phyloP scores from a whole-genome alignment of 2,888 invertebrate genomes.

The Leptinotarsa haldemani region DNA sequence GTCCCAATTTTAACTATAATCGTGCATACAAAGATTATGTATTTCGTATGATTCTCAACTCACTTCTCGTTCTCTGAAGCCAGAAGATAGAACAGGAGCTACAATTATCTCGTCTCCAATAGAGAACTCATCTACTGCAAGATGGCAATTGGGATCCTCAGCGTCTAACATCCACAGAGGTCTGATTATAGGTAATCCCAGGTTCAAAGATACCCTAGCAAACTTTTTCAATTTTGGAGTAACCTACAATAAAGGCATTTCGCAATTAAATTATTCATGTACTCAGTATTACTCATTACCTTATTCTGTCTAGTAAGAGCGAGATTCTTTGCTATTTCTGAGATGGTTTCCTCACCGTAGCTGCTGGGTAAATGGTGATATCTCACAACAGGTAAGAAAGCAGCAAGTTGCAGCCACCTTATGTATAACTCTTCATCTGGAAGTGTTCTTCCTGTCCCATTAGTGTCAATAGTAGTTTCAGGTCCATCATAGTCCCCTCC shows the following conservation, averaged over 20 bases:
- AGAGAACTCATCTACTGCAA: conserved; percentile 86
- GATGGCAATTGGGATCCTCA: conserved; percentile 80
- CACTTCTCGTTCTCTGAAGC: conserved; percentile 80
- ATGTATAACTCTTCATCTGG: conserved; percentile 87
- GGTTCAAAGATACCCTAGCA: conserved; percentile 81
- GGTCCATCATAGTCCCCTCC: conserved; percentile 86
- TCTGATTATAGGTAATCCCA: conserved; percentile 85
- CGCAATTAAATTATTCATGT: background rate
- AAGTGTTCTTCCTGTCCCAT: conserved; percentile 67
- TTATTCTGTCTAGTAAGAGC: conserved; percentile 79
- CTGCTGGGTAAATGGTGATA: conserved; percentile 91
- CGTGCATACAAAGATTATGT: too few relatives aligned
- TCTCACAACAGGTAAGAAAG: conserved; percentile 91
- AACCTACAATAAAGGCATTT: conserved; percentile 66
- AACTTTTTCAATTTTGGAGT: conserved; percentile 82
- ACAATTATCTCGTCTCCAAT: conserved; percentile 92
- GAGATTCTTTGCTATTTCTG: conserved; percentile 81
- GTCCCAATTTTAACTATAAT: too few relatives aligned
- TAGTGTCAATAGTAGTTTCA: conserved; percentile 65
- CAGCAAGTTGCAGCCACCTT: conserved; percentile 90
- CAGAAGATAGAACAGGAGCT: conserved; percentile 83
- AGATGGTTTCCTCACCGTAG: conserved; percentile 81
- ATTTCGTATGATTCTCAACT: conserved; percentile 14
- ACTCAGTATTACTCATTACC: conserved; percentile 62
- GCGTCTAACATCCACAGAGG: conserved; percentile 92